Evolutionary conservation across 2,113 vertebrate species (phyloP).

Genomic region (Motacilla tschutschensis): DNA sequence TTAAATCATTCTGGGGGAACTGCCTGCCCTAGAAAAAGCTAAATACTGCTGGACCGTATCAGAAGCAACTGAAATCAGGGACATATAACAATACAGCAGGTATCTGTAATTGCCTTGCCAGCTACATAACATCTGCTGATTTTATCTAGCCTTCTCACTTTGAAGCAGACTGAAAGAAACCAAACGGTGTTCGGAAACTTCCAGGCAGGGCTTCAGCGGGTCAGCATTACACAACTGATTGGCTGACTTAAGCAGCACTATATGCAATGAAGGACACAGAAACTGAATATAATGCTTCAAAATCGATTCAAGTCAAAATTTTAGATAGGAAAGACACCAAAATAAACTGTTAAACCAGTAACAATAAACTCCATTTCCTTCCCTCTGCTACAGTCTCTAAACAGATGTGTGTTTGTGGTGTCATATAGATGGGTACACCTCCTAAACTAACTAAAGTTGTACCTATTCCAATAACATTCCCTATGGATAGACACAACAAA

Average conservation of each 20-base stretch:
- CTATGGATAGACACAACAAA: not conserved
- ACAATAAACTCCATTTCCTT: not conserved
- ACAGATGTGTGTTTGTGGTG: fast-evolving
- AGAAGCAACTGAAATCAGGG: not conserved
- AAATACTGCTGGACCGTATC: not conserved
- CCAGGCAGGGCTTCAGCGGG: not conserved
- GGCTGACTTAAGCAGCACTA: not conserved
- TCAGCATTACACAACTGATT: not conserved
- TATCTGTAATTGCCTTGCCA: not conserved
- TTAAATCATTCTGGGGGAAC: not conserved
- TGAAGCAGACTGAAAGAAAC: not conserved
- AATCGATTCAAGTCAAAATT: not conserved
- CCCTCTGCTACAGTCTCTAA: not conserved
- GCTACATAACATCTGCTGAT: not conserved
- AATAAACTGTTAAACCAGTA: not conserved
- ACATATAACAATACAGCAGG: not conserved
- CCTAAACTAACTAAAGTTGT: not conserved
- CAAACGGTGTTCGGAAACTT: not conserved
- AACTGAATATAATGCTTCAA: not conserved
- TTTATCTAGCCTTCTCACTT: slow-evolving; percentile 11
- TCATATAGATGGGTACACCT: not conserved
- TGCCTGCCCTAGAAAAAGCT: not conserved
- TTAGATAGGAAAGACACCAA: not conserved
- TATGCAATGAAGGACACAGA: not conserved
- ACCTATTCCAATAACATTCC: not conserved